Evolutionary conservation across 1,140 invertebrate species (phyloP), one percentile per base, ranked within the genome.

Genomic region (Drosophila nigrodunni): DNA sequence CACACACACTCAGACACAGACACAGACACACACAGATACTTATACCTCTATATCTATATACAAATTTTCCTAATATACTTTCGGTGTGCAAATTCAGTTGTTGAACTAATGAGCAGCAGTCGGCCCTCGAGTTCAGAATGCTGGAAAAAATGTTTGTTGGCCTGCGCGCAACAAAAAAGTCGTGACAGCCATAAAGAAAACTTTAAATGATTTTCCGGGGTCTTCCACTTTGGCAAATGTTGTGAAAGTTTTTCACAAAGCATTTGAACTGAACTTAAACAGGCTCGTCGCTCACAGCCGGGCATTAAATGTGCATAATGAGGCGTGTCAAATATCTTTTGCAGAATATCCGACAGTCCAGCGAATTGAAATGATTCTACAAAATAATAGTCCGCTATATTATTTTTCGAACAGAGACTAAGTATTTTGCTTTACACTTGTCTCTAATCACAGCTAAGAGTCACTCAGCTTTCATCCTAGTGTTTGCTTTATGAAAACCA

Each of bases 51-150:
- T 67, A 72, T 64, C 37, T 30, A 30, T 30, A 30, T 30, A 30
- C 25, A 30, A 30, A 30, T 30, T 30, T 30, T 30, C 4, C 25
- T 69, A 61, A 54, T 39, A 74, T 60, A 55, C 41, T 64, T 30
- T 30, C 44, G 13, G 67, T 39, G 71, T 66, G 77, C 67, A 71
- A 85, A 81, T 78, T 86, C 70, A 81, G 66, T 85, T 85, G 82
- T 82, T 87, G 54, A 82, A 86, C 82, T 86, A 86, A 86, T 86
- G 82, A 86, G 82, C 47, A 86, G 82, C 47, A 70, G 55, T 60
- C 44, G 52, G 47, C 78, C 62, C 18, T 46, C 55, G 55, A 64
- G 75, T 37, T 74, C 68, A 70, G 69, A 77, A 59, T 66, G 81
- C 59, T 77, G 58, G 62, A 61, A 80, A 66, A 59, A 54, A 55